phyloP scores from a whole-genome alignment of 2,888 invertebrate species.

The Cacoxenus indagator region DNA sequence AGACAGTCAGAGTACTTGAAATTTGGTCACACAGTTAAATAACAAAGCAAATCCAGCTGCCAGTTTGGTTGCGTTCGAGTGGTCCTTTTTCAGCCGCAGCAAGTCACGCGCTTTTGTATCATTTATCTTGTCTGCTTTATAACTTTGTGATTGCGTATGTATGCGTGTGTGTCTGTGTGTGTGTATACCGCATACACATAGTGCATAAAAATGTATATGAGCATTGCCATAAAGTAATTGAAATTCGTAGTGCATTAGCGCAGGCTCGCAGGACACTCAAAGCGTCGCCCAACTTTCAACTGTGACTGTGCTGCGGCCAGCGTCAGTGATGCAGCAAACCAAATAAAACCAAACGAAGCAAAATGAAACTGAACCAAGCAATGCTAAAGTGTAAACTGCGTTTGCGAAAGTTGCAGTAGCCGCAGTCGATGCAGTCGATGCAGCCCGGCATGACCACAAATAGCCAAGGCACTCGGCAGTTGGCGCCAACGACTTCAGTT shows the following conservation, averaged over 20 bases:
- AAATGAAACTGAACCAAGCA: not conserved
- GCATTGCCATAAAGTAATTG: conserved; percentile 15
- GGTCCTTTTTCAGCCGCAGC: no score
- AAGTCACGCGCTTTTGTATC: no score
- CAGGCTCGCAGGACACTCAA: not conserved
- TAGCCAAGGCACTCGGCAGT: not conserved
- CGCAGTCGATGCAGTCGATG: not conserved
- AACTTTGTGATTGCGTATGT: not conserved
- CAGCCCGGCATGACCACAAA: not conserved
- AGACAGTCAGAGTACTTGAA: no score
- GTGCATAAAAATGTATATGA: not conserved
- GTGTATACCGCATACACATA: not conserved
- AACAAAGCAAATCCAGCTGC: no score
- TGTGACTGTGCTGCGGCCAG: not conserved
- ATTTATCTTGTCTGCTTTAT: no score
- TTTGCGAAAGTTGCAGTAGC: not conserved
- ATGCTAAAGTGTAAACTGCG: no score
- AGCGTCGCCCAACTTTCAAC: not conserved
- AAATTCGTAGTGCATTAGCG: conserved; percentile 20
- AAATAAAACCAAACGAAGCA: not conserved
- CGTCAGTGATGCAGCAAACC: not conserved
- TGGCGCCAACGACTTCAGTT: no score
- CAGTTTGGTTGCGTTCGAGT: no score
- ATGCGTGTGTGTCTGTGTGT: not conserved
- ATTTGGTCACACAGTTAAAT: no score